These are phyloP conservation scores for Sterrhoptilus dennistouni DNA, from an alignment of 2,113 vertebrate species.

Conservation along the genomic window DNA sequence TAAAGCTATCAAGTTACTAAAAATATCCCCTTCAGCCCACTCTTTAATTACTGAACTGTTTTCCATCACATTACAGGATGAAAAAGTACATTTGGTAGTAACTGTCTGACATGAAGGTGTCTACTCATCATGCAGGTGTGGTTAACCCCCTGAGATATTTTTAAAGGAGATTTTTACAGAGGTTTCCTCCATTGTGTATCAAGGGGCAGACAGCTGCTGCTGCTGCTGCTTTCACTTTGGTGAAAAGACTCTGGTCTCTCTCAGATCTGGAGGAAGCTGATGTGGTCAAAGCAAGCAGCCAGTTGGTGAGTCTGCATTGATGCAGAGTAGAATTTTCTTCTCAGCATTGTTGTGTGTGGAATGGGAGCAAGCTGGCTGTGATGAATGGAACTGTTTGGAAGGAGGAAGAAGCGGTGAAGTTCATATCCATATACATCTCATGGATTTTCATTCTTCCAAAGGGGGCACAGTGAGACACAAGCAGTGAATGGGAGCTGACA, in stretches of 20 bases:
- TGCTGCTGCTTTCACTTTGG: background rate
- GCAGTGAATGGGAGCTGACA: background rate
- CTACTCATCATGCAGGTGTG: background rate
- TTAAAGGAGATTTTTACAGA: background rate
- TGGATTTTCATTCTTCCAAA: background rate
- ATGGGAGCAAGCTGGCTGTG: background rate
- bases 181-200: background rate
- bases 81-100: background rate
- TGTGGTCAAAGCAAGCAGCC: accelerated
- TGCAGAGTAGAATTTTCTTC: background rate
- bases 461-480: background rate
- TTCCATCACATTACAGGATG: background rate
- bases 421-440: background rate
- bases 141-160: background rate
- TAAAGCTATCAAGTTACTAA: conserved; percentile 33
- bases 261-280: background rate
- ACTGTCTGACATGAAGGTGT: background rate
- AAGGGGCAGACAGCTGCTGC: background rate
- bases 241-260: background rate
- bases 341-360: background rate
- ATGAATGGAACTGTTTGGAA: background rate
- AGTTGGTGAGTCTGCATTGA: accelerated
- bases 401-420: background rate
- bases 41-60: conserved; percentile 4
- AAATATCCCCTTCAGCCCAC: background rate